Conservation (phyloP, 2,888 invertebrate species). For the Sphaeridia pumilis region DNA sequence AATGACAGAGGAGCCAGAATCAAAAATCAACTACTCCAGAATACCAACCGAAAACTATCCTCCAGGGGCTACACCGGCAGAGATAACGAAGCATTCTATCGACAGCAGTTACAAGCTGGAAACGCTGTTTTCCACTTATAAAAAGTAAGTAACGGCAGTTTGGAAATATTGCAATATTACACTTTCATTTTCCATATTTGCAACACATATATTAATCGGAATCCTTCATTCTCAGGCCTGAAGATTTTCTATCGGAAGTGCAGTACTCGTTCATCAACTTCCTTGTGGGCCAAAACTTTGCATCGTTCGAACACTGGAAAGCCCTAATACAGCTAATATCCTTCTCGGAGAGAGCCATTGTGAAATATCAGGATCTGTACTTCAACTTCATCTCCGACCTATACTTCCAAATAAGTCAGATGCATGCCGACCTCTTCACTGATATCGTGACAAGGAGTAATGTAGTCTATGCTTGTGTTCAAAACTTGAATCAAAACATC, state of each 20-base stretch:
- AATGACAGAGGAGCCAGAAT: conserved; percentile 66
- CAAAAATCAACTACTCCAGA: conserved; percentile 63
- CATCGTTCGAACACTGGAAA: conserved; percentile 95
- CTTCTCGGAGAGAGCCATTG: conserved; percentile 65
- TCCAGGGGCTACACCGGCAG: conserved; percentile 61
- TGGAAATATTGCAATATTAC: too few relatives aligned
- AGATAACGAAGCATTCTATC: conserved; percentile 74
- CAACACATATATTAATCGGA: conserved; percentile 54
- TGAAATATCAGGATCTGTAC: conserved; percentile 57
- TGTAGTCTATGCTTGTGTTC: conserved; percentile 73
- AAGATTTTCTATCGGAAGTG: conserved; percentile 71
- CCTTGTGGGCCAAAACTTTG: conserved; percentile 80
- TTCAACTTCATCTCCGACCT: conserved; percentile 65
- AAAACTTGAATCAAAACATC: conserved; percentile 69
- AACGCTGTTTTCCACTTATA: conserved; percentile 48
- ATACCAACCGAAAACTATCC: conserved; percentile 68
- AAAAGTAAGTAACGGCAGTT: conserved; percentile 53
- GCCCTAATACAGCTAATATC: conserved; percentile 60
- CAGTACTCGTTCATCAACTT: conserved; percentile 89
- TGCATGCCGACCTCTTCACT: conserved; percentile 71
- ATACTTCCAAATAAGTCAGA: conserved; percentile 65
- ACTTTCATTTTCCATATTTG: not conserved
- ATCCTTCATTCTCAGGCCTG: conserved; percentile 43
- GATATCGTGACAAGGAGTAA: conserved; percentile 84
- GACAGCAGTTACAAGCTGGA: conserved; percentile 65